Evolutionary conservation across 2,888 invertebrate species (phyloP), one percentile per base, ranked within the genome.

Genomic region (Eristalis pertinax): DNA sequence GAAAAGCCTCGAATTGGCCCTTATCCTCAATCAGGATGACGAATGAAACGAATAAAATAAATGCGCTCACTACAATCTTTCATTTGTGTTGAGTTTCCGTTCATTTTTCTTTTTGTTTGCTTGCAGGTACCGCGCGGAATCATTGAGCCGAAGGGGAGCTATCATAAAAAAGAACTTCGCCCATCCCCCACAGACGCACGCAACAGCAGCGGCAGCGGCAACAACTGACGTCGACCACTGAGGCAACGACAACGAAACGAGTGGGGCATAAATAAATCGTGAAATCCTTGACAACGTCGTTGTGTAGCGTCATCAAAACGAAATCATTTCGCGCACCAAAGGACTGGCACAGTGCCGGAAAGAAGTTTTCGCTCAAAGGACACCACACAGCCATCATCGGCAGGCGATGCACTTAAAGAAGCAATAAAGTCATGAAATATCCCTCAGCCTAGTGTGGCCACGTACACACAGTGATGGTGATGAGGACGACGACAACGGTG

Each of bases 111-210:
- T 19, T 76, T 24, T 73, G n/a, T 38, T 63, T 22, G 70, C 38
- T 82, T 80, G 19, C 84, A 85, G 84, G 81, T 85, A 81, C 72
- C 56, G 76, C n/a, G 60, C 91, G 90, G 90, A 91, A 90, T 89
- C 84, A 81, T 70, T 78, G 76, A 81, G 63, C 88, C 90, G 92
- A 89, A 89, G n/a, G 91, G 90, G 90, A 79, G 68, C 89, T 91
- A 89, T 90, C 91, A 91, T 91, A 90, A 82, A 89, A 91, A 91
- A 91, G 89, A 90, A 90, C 90, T 90, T 90, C 91, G 91, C 29
- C 26, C 29, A 32, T 1, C n/a, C 35, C n/a, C 73, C 56, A 10
- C 32, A 64, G 22, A 56, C 8, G 41, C 10, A 32, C 24, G 70
- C 43, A n/a, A n/a, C 43, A 15, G 32, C 32, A 32, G 32, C 32